Evolutionary conservation across 2,113 vertebrate species (phyloP).

Genomic region (Mormyrus iriodes): DNA sequence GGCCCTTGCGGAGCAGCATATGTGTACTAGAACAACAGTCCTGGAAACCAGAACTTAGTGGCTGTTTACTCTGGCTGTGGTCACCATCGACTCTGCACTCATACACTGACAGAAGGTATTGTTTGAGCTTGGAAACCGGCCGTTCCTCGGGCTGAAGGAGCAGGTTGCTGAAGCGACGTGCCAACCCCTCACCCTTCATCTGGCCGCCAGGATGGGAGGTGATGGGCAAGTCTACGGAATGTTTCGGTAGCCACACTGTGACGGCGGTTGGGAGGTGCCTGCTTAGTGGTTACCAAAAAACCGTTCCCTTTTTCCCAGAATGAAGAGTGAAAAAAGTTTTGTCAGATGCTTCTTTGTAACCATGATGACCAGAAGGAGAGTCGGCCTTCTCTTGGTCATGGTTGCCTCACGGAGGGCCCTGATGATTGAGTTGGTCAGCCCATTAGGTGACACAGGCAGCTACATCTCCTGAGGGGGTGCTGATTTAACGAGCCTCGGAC

Average conservation of each 20-base stretch:
- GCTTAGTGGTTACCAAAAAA: neutral
- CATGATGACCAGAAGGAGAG: too few relatives aligned
- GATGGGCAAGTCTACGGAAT: neutral
- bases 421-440: too few relatives aligned
- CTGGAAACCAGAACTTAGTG: neutral
- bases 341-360: too few relatives aligned
- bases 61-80: neutral
- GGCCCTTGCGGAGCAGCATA: neutral
- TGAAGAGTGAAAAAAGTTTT: neutral
- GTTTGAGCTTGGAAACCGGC: neutral
- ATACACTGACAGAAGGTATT: neutral
- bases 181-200: neutral
- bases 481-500: too few relatives aligned
- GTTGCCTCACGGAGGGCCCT: too few relatives aligned
- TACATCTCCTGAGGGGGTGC: too few relatives aligned
- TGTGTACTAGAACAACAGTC: conserved; percentile 6
- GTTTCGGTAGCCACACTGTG: neutral
- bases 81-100: neutral
- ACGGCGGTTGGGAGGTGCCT: neutral
- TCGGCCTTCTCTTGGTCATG: too few relatives aligned
- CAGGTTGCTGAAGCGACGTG: neutral
- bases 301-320: neutral
- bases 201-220: neutral
- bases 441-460: neutral
- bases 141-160: neutral